Percentiles rank a stretch among this genome's conserved stretches.
Conservation (phyloP, 2,113 vertebrate genomes). For the Campylorhamphus procurvoides region DNA sequence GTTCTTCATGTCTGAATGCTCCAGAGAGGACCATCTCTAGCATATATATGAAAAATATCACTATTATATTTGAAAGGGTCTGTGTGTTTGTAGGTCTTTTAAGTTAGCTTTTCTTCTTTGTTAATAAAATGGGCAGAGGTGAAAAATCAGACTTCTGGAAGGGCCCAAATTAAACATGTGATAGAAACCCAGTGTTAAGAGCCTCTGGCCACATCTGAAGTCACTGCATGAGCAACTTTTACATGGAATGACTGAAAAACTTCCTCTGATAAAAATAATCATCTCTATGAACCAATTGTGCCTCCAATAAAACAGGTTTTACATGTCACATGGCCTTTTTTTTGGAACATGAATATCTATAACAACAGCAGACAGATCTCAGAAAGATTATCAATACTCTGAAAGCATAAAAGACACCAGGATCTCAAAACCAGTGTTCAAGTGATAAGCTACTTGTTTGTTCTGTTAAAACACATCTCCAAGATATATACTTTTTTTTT, state of each 20-base stretch:
- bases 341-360: background rate
- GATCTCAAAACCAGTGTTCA: background rate
- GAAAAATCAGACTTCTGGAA: background rate
- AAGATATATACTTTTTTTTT: background rate
- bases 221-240: background rate
- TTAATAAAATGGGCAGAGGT: too few species aligned
- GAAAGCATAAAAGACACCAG: background rate
- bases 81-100: accelerated
- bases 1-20: background rate
- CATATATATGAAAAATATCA: background rate
- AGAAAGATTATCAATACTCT: background rate
- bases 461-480: background rate
- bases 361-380: background rate
- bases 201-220: background rate
- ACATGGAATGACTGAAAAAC: background rate
- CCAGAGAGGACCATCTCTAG: background rate
- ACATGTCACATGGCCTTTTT: background rate
- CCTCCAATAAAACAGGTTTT: background rate
- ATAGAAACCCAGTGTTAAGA: background rate
- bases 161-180: background rate
- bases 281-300: background rate
- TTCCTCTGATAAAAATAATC: background rate
- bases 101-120: background rate
- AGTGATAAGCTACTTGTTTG: background rate
- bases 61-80: background rate